A percentile compares a stretch with the other conserved stretches of the same genome.
Conservation (phyloP, 2,797 vertebrate species). For the Anomalospiza imberbis region DNA sequence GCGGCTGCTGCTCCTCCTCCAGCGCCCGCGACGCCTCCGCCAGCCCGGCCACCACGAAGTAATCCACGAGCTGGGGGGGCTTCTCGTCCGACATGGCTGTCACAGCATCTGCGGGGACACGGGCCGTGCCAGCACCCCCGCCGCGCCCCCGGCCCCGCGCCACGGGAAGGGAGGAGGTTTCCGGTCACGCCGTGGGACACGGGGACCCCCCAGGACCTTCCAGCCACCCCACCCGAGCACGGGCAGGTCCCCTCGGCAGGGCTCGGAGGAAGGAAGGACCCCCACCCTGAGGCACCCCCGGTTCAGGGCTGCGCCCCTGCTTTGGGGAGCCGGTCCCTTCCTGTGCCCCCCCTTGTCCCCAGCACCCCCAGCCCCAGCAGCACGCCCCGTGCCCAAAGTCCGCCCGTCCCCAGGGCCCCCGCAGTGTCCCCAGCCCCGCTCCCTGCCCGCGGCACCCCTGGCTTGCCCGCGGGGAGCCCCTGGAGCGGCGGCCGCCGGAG, state of each 20-base stretch:
- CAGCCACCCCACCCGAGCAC: not conserved
- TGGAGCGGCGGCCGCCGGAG: not conserved
- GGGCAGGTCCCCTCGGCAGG: not conserved
- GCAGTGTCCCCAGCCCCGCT: not conserved
- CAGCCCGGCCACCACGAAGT: conserved; percentile 92
- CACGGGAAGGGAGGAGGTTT: conserved; percentile 70
- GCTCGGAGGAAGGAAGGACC: not conserved
- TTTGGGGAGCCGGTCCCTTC: not conserved
- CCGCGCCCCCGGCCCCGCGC: not conserved
- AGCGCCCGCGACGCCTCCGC: conserved; percentile 70
- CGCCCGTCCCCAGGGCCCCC: not conserved
- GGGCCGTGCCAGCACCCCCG: not conserved
- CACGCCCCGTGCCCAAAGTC: not conserved
- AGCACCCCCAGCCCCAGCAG: not conserved
- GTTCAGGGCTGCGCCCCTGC: not conserved
- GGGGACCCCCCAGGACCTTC: not conserved
- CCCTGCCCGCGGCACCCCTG: not conserved
- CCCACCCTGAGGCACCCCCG: not conserved
- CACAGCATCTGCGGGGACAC: conserved; percentile 61
- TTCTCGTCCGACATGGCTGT: conserved; percentile 89
- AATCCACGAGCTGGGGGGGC: conserved; percentile 93
- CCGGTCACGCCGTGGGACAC: not conserved
- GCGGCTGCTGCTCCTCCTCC: conserved; percentile 81
- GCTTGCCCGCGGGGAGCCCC: not conserved
- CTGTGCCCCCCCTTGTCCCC: not conserved